Conservation (phyloP, 2,113 vertebrate genomes). For the Brevimyrus niger region DNA sequence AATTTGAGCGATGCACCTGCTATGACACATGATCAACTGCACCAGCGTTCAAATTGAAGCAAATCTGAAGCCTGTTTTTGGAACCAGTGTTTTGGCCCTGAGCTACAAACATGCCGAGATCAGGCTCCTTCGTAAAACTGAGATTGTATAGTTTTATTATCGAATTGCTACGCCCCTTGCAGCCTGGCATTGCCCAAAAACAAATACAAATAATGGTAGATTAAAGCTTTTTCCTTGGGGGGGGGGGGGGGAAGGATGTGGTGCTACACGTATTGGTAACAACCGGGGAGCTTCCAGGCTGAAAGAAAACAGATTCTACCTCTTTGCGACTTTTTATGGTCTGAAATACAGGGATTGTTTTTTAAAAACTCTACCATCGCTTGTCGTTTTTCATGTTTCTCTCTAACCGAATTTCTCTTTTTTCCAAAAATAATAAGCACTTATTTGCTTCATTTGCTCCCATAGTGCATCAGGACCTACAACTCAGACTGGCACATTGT, state of each 20-base stretch:
- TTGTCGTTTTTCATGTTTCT: background rate
- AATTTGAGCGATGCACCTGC: background rate
- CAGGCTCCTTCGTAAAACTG: background rate
- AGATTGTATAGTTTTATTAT: background rate
- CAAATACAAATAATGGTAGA: background rate
- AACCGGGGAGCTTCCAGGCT: background rate
- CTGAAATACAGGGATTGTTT: background rate
- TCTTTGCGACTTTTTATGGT: background rate
- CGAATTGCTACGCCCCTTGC: background rate
- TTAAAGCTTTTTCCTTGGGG: background rate
- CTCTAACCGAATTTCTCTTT: background rate
- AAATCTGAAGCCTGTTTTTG: background rate
- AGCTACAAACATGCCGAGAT: background rate
- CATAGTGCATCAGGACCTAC: conserved; percentile 92
- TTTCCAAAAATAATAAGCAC: background rate
- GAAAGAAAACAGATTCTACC: background rate
- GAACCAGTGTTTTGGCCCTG: background rate
- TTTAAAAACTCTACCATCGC: background rate
- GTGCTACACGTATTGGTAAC: background rate
- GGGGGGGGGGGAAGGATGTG: background rate
- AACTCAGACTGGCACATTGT: conserved; percentile 94
- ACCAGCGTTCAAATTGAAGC: background rate
- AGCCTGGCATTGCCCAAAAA: background rate
- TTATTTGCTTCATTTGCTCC: conserved; percentile 24
- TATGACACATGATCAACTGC: background rate